Base-by-base conservation (phyloP, 2,888 invertebrate species). In the Drosophila gaucha region DNA sequence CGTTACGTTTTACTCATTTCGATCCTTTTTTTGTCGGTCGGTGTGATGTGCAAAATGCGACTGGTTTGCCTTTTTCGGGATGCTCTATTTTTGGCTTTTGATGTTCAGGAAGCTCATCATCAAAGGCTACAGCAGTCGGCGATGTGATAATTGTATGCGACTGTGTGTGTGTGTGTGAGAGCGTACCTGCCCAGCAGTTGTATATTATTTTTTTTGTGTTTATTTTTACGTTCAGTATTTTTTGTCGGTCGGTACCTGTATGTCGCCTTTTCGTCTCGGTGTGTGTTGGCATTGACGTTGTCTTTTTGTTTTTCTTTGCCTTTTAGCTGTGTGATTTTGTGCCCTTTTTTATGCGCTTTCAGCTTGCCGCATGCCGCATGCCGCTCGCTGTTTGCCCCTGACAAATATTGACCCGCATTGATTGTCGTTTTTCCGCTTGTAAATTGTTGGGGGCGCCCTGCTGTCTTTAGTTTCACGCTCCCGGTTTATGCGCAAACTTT, bases 391-490 rank as follows among this genome's bases (percentile, higher is more conserved):
- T 87, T 89, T 86, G 71, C 79, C 63, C 63, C 66, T 71, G 68
- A 86, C 82, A 89, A 89, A 89, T 89, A 90, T 89, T 90, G 90
- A 89, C 90, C 90, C 80, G 80, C 89, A 90, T 89, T 90, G 90
- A 89, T 90, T 89, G 89, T 89, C 89, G 89, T 88, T 84, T 88
- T 89, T 90, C 85, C 84, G 90, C 90, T 88, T 89, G 87, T 86
- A 88, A 89, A 90, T 88, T 89, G 73, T 65, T 12, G 24, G 49
- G 33, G 24, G 52, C 31, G 31, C 41, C n/a, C 33, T 22, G 46
- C 47, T 46, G 59, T 71, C 71, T 57, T 66, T 54, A 71, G 73
- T 65, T 74, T 71, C 56, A 60, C 67, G 67, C 72, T 74, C 8
- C 51, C 52, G 62, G 66, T 36, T 76, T 71, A 76, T 76, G 67